Percentiles rank a stretch among this genome's conserved stretches.
phyloP scores from a whole-genome alignment of 2,797 vertebrate species.

The Pipistrellus pygmaeus region DNA sequence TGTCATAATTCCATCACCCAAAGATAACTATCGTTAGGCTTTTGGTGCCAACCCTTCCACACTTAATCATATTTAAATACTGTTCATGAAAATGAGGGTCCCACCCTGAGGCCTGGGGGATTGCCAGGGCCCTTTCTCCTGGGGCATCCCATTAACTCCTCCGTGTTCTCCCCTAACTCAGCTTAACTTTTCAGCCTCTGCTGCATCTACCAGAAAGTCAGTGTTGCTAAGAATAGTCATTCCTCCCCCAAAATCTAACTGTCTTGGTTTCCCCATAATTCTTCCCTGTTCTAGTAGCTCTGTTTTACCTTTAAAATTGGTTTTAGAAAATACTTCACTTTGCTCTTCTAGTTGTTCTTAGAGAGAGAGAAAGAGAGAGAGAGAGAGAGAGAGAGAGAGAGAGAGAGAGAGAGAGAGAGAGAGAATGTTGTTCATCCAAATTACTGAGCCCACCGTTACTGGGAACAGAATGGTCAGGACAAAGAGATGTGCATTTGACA shows the following conservation, averaged over 20 bases:
- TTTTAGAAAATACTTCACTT: background rate
- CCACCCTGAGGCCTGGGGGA: background rate
- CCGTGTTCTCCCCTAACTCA: background rate
- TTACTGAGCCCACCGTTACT: background rate
- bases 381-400: no score
- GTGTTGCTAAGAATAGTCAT: background rate
- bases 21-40: background rate
- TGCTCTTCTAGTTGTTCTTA: conserved; percentile 5
- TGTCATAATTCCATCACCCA: conserved; percentile 1
- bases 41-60: background rate
- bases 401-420: no score
- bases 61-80: conserved; percentile 30
- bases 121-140: background rate
- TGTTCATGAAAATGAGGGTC: background rate
- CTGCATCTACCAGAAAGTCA: background rate
- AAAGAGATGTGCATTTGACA: background rate
- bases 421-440: background rate
- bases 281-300: background rate
- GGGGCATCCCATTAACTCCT: background rate
- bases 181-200: background rate
- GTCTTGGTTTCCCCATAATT: background rate
- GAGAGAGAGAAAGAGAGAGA: no score
- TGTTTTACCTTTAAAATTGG: conserved; percentile 31
- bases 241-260: background rate
- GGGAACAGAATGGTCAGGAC: background rate